phyloP scores from a whole-genome alignment of 2,888 invertebrate genomes.

The Lypha dubia region DNA sequence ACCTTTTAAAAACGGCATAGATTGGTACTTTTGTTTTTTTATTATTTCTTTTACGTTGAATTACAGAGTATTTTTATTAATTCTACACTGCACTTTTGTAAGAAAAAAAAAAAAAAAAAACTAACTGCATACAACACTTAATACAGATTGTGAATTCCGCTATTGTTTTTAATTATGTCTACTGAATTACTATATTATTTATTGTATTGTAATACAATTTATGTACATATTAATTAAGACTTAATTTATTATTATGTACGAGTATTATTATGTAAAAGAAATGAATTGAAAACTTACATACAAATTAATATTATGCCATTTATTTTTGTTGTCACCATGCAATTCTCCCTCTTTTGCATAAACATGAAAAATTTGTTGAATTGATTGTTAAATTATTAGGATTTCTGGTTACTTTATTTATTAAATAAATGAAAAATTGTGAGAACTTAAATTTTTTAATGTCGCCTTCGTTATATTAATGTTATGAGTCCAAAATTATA shows the following conservation, averaged over 20 bases:
- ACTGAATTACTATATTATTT: background rate
- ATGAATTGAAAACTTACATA: background rate
- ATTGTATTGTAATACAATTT: background rate
- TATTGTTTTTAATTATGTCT: too few relatives aligned
- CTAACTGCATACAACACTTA: too few relatives aligned
- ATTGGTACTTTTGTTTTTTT: too few relatives aligned
- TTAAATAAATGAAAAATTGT: background rate
- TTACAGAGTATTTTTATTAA: too few relatives aligned
- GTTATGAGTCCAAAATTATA: background rate
- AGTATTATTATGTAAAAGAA: background rate
- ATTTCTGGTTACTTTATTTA: slow-evolving; percentile 7
- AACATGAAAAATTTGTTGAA: background rate
- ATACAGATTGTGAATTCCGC: too few relatives aligned
- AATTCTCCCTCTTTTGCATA: background rate
- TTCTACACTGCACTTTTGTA: too few relatives aligned
- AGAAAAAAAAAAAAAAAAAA: too few relatives aligned
- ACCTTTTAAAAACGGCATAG: too few relatives aligned
- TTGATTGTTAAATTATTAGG: background rate
- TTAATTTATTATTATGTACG: too few relatives aligned
- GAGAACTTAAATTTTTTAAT: slow-evolving; percentile 21
- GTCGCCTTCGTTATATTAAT: slow-evolving; percentile 18
- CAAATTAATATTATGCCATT: background rate
- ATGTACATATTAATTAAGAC: background rate
- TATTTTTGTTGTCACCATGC: background rate
- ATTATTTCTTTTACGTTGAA: too few relatives aligned